Base-by-base conservation (phyloP, 2,888 invertebrate species). In the Melanotus villosus region DNA sequence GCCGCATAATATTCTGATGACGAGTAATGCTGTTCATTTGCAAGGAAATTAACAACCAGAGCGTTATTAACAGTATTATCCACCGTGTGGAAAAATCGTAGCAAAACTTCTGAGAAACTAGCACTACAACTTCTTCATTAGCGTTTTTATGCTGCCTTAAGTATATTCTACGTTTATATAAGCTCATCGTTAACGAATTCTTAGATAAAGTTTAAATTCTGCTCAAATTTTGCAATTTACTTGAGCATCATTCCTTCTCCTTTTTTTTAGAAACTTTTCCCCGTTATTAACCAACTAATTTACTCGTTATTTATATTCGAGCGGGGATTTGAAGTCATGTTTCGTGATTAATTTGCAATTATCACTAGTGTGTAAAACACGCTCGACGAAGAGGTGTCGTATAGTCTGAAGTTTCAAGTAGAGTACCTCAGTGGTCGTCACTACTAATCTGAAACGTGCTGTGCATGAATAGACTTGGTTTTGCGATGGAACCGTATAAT, bases 401-500 rank as follows among this genome's bases (percentile, higher is more conserved):
- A 68, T 68, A 63, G 54, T 65, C 45, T 66, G 56, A 75, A 76
- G 70, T 77, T 76, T 71, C 60, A 56, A 70, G 59, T 67, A 70
- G 72, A 75, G 72, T 72, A 73, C 72, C 72, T 68, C 58, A 52
- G 75, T 77, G 73, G 74, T 72, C 74, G 71, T 66, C 69, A 75
- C 74, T 79, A 79, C 80, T 82, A 82, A 82, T 82, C 80, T 80
- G 78, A 81, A 78, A 82, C 82, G 82, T 82, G 81, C 76, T 72
- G 54, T 71, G 81, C 78, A 81, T 81, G 75, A 73, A 76, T 75
- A 80, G 73, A 72, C 66, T 69, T 69, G 77, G 71, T 79, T 79
- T 78, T 78, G 79, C 77, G 78, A 78, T 79, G 79, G 80, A 76
- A 77, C 78, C 76, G 76, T 80, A 79, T 80, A 81, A 81, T 81